Base-by-base conservation (phyloP, 2,888 invertebrate species). In the Tanytarsus gracilentus region DNA sequence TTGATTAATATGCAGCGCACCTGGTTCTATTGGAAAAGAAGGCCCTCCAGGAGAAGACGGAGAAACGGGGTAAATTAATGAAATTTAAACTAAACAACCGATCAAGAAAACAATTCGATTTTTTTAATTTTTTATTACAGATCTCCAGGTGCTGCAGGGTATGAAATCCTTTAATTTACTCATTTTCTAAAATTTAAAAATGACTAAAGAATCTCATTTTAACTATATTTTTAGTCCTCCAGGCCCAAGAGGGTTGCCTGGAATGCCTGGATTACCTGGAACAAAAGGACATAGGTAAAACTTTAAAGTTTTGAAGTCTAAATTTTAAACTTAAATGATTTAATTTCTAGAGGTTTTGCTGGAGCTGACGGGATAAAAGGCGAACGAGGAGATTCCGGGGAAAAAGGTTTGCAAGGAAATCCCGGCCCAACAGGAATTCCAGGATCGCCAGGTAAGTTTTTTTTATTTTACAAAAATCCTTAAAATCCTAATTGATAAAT, bases 291-390 rank as follows among this genome's bases (percentile, higher is more conserved):
- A n/a, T n/a, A n/a, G n/a, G n/a, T n/a, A n/a, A n/a, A n/a, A n/a
- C n/a, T n/a, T n/a, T 8, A 8, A 11, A 30, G 30, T 30, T 30
- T 30, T 30, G 7, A 30, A 11, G 11, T 8, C 7, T 6, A 30
- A 30, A 30, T 30, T 30, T 8, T 8, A 8, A 30, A 8, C 6
- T 30, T 8, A 8, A 30, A 30, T 30, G 11, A 30, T 30, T 30
- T 30, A 8, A 6, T 30, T 11, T 8, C 9, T 30, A 8, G 11
- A 30, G 30, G 91, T 2, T 87, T 84, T 66, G 82, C 81, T 14
- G 91, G 91, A 18, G 73, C 84, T 61, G 87, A 90, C 68, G 91
- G 91, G 0, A 75, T 81, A 3, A 91, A 90, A 71, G 91, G 91
- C 4, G 89, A 90, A 65, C 83, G 83, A 69, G 91, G 91, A 0